Evolutionary conservation across 2,113 vertebrate genomes (phyloP), one percentile per base, ranked within the genome.

Genomic region (Aythya baeri): DNA sequence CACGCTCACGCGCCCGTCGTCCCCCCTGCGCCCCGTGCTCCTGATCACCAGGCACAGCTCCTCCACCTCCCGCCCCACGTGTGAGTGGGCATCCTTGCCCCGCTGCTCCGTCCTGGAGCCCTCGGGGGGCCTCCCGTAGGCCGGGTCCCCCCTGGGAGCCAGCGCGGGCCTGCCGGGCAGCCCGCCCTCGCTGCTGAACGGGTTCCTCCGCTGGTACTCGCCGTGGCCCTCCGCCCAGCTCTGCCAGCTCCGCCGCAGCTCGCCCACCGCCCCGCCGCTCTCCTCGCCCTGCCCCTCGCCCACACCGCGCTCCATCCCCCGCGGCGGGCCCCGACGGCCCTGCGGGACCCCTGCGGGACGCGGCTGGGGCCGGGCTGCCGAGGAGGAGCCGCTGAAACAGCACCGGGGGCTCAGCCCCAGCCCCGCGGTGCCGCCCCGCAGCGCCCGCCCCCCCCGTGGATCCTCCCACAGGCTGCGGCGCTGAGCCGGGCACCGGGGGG

Each of bases 161-260:
- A 44, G 77, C 6, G n/a, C 36, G 1, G 86, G 75, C 70, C 62
- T 90, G 34, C 91, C 71, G 2, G 65, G 71, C 14, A 91, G 96
- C 77, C 79, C 95, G n/a, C 62, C 13, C 11, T 97, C 71, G 0
- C 95, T 97, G 89, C 98, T 98, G 97, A 99, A 99, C 1, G 99
- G 99, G 93, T 99, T 99, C 86, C 96, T 97, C 87, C 97, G 98
- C 97, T 99, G 99, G 94, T 98, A 98, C 57, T 98, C 98, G n/a
- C 91, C 89, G 84, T 96, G 98, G 81, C 98, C 97, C 13, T 98
- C 97, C 50, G 98, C 98, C 99, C 99, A 99, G 93, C 93, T 98
- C 97, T 99, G 98, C 99, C 99, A 99, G 9, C 97, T 98, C 73
- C 98, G 97, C 91, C 98, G 98, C 84, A 99, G 91, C 68, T 98